Percentiles rank a stretch among this genome's conserved stretches.
Evolutionary conservation across 2,797 vertebrate genomes (phyloP).

Genomic region (Pangasius sanitwongsei): DNA sequence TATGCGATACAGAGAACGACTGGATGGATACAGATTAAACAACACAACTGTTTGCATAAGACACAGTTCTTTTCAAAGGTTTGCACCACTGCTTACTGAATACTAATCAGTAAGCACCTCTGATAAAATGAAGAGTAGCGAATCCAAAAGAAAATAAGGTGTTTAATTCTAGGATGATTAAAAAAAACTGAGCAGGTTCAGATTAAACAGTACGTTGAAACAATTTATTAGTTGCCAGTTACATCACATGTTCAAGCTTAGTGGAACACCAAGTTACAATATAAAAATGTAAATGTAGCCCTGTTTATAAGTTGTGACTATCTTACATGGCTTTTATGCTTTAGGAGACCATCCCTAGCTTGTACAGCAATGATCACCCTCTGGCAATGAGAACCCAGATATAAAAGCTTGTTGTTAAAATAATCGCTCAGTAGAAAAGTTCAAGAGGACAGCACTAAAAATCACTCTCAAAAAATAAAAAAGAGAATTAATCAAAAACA

Average conservation of each 20-base stretch:
- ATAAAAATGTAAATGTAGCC: conserved; percentile 14
- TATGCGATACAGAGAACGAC: no score
- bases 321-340: neutral
- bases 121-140: neutral
- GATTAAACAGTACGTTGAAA: neutral
- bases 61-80: neutral
- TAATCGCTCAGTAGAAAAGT: conserved; percentile 6
- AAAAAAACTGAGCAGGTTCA: neutral
- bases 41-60: neutral
- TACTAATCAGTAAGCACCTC: neutral
- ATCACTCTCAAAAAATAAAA: neutral
- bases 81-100: neutral
- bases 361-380: neutral
- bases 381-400: neutral
- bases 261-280: neutral
- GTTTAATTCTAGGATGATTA: neutral
- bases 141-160: neutral
- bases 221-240: conserved; percentile 14
- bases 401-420: conserved; percentile 13
- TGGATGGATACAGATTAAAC: neutral
- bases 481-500: neutral
- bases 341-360: neutral
- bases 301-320: neutral
- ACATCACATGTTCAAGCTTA: neutral
- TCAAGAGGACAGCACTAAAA: conserved; percentile 44